Evolutionary conservation across 2,888 invertebrate genomes (phyloP), one percentile per base, ranked within the genome.

Genomic region (Metacarcinus magister): DNA sequence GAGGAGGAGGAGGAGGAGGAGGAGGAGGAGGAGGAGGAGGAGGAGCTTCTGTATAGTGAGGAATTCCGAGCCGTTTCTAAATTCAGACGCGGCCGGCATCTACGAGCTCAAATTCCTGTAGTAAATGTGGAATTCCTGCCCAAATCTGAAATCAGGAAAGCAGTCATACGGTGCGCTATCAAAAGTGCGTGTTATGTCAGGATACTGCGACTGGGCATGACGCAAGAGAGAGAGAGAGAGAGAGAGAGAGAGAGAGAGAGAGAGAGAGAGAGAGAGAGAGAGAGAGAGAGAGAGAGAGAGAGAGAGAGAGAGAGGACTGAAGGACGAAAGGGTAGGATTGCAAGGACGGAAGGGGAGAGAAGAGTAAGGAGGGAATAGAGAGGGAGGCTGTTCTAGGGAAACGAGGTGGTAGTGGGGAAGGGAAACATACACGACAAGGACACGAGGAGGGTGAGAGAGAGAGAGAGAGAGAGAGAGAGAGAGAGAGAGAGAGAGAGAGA

Each of bases 21-120:
- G 67, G n/a, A n/a, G n/a, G 10, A 67, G 67, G n/a, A n/a, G n/a
- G 10, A 67, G 67, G 67, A 67, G 67, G n/a, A n/a, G 5, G 10
- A 67, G 67, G n/a, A 67, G n/a, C 67, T 67, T 67, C n/a, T 67
- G 67, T n/a, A n/a, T n/a, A n/a, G 67, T n/a, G 67, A 67, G 67
- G 67, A 23, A 67, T 67, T 67, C 67, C 67, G n/a, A n/a, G n/a
- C n/a, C n/a, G 19, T 67, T n/a, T n/a, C 67, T 67, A 67, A 67
- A 67, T 67, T 67, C 67, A 67, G 54, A 54, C 54, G 54, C 8
- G 54, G 54, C 8, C 5, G n/a, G 67, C 67, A 23, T 67, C 67
- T 67, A 67, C n/a, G 67, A 67, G n/a, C 67, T 23, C n/a, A n/a
- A 67, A 67, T 67, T 23, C 67, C n/a, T 13, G 67, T 67, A 67